Conservation (phyloP, 2,113 vertebrate genomes). For the Platysternon megacephalum region DNA sequence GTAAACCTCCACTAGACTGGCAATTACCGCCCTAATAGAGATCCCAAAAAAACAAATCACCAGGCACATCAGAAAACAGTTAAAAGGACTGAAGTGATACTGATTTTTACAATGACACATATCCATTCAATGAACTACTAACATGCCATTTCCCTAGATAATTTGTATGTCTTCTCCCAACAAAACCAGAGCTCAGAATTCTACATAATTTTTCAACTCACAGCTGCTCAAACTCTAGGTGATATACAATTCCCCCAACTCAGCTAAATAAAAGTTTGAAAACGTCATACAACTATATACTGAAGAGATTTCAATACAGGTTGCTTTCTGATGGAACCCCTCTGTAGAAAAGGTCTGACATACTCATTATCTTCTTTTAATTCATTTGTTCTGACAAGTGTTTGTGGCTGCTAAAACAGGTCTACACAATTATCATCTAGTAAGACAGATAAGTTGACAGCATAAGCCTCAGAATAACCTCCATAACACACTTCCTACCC, state of each 20-base stretch:
- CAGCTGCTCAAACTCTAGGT: background rate
- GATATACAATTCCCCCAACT: background rate
- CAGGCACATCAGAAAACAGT: background rate
- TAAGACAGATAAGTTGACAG: background rate
- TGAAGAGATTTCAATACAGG: background rate
- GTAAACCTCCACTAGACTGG: slow-evolving; percentile 42
- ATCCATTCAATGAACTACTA: slow-evolving; percentile 21
- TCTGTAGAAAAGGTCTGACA: slow-evolving; percentile 8
- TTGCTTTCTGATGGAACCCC: slow-evolving; percentile 42
- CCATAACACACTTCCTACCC: background rate
- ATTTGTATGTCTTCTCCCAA: background rate
- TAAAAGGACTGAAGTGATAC: slow-evolving; percentile 34
- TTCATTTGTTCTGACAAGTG: background rate
- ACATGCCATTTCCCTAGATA: background rate
- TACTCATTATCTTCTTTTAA: slow-evolving; percentile 26
- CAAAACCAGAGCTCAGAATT: slow-evolving; percentile 14
- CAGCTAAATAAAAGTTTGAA: slow-evolving; percentile 24
- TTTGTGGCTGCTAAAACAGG: slow-evolving; percentile 21
- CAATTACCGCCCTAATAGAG: slow-evolving; percentile 31
- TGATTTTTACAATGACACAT: slow-evolving; percentile 39
- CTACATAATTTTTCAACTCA: slow-evolving; percentile 21
- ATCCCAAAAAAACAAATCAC: slow-evolving; percentile 45
- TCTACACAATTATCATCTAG: background rate
- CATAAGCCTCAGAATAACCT: background rate
- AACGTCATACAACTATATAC: background rate